These are phyloP conservation scores for Cynaeus angustus DNA, from an alignment of 2,888 invertebrate species.

Conservation along the genomic window DNA sequence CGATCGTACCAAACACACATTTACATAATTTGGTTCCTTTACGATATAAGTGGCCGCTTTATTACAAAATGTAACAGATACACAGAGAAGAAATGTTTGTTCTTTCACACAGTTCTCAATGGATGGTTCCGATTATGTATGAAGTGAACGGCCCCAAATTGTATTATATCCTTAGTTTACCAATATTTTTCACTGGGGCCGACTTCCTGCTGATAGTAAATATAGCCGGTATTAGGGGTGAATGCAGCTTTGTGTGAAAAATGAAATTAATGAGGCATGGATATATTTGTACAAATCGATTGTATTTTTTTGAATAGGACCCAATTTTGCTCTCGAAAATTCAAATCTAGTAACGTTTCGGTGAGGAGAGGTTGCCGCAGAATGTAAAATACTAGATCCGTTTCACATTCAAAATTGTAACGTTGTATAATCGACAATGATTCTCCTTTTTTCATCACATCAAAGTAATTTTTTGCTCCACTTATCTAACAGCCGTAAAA, in stretches of 20 bases:
- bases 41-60: slow-evolving; percentile 59
- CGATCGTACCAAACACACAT: slow-evolving; percentile 29
- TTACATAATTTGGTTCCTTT: slow-evolving; percentile 42
- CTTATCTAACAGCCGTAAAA: slow-evolving; percentile 25
- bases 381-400: neutral
- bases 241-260: slow-evolving; percentile 49
- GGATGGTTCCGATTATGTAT: slow-evolving; percentile 59
- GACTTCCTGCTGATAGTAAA: slow-evolving; percentile 65
- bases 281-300: slow-evolving; percentile 38
- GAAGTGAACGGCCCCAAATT: slow-evolving; percentile 46
- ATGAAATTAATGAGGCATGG: slow-evolving; percentile 48
- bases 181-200: slow-evolving; percentile 65
- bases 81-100: slow-evolving; percentile 61
- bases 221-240: slow-evolving; percentile 57
- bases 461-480: slow-evolving; percentile 33
- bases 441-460: neutral
- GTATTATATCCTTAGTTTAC: slow-evolving; percentile 63
- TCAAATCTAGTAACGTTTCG: slow-evolving; percentile 13
- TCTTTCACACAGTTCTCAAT: slow-evolving; percentile 64
- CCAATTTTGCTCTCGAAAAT: slow-evolving; percentile 32
- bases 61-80: slow-evolving; percentile 50
- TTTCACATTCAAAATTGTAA: slow-evolving; percentile 9
- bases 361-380: neutral
- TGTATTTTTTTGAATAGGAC: slow-evolving; percentile 21
- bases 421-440: neutral